Evolutionary conservation across 1,140 invertebrate genomes (phyloP), one percentile per base, ranked within the genome.

Genomic region (Scylla paramamosain): DNA sequence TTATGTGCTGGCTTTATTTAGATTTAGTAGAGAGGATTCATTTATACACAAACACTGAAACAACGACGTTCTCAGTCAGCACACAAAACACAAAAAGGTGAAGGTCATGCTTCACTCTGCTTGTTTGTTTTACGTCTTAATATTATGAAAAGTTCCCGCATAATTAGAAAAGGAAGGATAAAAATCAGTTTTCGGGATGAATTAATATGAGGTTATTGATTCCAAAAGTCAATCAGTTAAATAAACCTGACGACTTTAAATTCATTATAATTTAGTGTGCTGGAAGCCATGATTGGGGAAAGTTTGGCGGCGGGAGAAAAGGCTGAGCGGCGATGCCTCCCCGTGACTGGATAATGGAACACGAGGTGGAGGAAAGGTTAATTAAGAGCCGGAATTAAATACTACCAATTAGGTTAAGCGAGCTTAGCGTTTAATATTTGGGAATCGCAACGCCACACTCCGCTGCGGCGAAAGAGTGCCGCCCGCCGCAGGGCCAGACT

Each of bases 1-100:
- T 77, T 77, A 77, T 77, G 67, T 77, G 67, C n/a, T 77, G 67
- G 67, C 67, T 77, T 77, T 77, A n/a, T 77, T 77, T 77, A 77
- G 67, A 77, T 77, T 77, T 77, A 77, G 67, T 77, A n/a, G 25
- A 77, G 67, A n/a, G 67, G 67, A 77, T 77, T 77, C 67, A 77
- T 77, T 77, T 77, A 77, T 77, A 77, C 67, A 77, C 67, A 77
- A 77, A n/a, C 67, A 77, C 67, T 77, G 67, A 77, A 77, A n/a
- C 67, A 77, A 77, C 20, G 20, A 7, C 67, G 25, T n/a, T n/a
- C 67, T n/a, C 67, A 20, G 67, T n/a, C 67, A n/a, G 67, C 67
- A 77, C 16, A 77, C n/a, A n/a, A 77, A n/a, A 77, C 67, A 77
- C 20, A 77, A 59, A 59, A 77, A 77, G n/a, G 67, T 77, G 67